Evolutionary conservation across 1,140 invertebrate species (phyloP).

Genomic region (Orius insidiosus): DNA sequence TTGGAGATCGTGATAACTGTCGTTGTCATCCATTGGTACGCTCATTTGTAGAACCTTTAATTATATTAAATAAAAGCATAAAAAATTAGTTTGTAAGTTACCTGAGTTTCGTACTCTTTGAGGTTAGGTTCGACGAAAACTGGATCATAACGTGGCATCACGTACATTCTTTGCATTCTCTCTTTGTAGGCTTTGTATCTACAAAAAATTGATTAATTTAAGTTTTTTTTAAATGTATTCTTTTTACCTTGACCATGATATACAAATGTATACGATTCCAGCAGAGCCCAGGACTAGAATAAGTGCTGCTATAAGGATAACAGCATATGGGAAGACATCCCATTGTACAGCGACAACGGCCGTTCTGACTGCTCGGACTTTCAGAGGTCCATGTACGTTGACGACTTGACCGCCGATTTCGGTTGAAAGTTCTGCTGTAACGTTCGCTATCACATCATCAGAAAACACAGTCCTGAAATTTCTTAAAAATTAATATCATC

Average conservation of each 20-base stretch:
- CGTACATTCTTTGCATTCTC: conserved; percentile 51
- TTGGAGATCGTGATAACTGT: conserved; percentile 57
- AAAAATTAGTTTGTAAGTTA: conserved; percentile 15
- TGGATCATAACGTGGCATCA: conserved; percentile 58
- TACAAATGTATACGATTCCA: conserved; percentile 79
- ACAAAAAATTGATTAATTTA: conserved; percentile 17
- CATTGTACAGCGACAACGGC: conserved; percentile 42
- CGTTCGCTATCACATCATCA: conserved; percentile 33
- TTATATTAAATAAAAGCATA: conserved; percentile 4
- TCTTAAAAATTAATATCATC: background rate
- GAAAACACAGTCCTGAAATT: conserved; percentile 12
- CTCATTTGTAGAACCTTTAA: conserved; percentile 66
- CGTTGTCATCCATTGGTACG: conserved; percentile 59
- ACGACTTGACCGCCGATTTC: conserved; percentile 3
- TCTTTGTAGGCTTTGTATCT: conserved; percentile 68
- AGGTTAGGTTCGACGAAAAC: conserved; percentile 58
- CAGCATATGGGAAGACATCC: conserved; percentile 66
- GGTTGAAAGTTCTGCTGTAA: conserved; percentile 30
- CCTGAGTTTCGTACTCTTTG: conserved; percentile 71
- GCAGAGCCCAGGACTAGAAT: conserved; percentile 69
- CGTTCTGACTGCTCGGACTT: conserved; percentile 27
- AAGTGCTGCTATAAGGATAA: conserved; percentile 69
- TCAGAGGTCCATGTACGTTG: conserved; percentile 47
- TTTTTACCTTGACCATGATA: conserved; percentile 84
- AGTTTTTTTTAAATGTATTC: conserved; percentile 20